Conservation (phyloP, 2,797 vertebrate genomes). For the Buceros bicornis region DNA sequence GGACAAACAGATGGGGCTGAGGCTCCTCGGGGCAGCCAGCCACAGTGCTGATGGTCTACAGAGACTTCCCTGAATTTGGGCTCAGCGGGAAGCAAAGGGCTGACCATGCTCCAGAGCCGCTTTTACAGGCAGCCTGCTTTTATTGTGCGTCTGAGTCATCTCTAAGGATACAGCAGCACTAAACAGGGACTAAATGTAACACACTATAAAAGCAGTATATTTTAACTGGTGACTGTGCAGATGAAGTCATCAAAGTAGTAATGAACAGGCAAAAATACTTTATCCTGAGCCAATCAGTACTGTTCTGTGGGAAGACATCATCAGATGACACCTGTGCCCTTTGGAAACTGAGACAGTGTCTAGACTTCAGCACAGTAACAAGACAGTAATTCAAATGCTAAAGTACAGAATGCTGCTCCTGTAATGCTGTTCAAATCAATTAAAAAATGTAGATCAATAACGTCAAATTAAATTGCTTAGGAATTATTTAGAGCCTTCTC, state of each 20-base stretch:
- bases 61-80: neutral
- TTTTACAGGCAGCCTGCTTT: neutral
- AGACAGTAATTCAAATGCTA: slow-evolving; percentile 49
- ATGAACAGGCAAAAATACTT: neutral
- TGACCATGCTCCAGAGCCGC: neutral
- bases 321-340: slow-evolving; percentile 11
- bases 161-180: neutral
- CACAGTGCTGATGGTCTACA: fast-evolving
- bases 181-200: neutral
- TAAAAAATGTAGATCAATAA: slow-evolving; percentile 46
- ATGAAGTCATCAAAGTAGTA: neutral
- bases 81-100: neutral
- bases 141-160: neutral
- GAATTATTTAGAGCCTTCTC: slow-evolving; percentile 26
- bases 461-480: neutral
- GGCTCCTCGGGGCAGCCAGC: neutral
- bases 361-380: slow-evolving; percentile 34
- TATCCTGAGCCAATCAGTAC: fast-evolving
- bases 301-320: neutral
- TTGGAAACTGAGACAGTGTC: slow-evolving; percentile 49
- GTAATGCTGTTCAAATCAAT: slow-evolving; percentile 38
- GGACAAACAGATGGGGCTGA: neutral
- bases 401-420: slow-evolving; percentile 9
- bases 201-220: neutral
- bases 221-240: neutral